phyloP scores from a whole-genome alignment of 2,888 invertebrate genomes.

The Azorinus chamasolen region DNA sequence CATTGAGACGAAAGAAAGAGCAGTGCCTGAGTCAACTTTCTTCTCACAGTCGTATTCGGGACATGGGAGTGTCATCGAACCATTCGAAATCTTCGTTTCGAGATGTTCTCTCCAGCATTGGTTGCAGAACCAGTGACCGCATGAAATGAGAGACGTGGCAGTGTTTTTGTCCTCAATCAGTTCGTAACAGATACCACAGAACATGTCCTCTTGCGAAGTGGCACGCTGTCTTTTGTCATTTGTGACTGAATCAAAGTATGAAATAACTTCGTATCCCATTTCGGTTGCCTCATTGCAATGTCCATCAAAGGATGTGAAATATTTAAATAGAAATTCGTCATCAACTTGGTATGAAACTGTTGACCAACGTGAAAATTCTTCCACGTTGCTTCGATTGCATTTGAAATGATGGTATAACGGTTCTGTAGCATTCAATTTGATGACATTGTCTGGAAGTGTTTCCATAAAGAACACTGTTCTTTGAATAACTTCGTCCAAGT shows the following conservation, averaged over 20 bases:
- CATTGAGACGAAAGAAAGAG: constrained; percentile 44
- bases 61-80: constrained; percentile 48
- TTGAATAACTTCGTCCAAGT: constrained; percentile 59
- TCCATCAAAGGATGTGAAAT: neutral
- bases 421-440: neutral
- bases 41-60: constrained; percentile 67
- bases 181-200: constrained; percentile 70
- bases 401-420: neutral
- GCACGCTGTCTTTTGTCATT: constrained; percentile 30
- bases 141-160: constrained; percentile 62
- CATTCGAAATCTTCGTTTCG: constrained; percentile 39
- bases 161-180: constrained; percentile 14
- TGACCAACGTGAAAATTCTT: constrained; percentile 37
- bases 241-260: constrained; percentile 7
- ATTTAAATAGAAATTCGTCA: constrained; percentile 19
- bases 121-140: constrained; percentile 75
- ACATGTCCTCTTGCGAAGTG: constrained; percentile 31
- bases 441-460: constrained; percentile 54
- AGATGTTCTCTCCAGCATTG: constrained; percentile 70
- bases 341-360: constrained; percentile 29
- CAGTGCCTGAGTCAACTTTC: constrained; percentile 49
- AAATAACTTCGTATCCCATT: constrained; percentile 22
- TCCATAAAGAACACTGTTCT: constrained; percentile 61
- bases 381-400: constrained; percentile 4
- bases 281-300: neutral